These are phyloP conservation scores for Psilopogon haemacephalus DNA, from an alignment of 2,113 vertebrate species.

Conservation along the genomic window DNA sequence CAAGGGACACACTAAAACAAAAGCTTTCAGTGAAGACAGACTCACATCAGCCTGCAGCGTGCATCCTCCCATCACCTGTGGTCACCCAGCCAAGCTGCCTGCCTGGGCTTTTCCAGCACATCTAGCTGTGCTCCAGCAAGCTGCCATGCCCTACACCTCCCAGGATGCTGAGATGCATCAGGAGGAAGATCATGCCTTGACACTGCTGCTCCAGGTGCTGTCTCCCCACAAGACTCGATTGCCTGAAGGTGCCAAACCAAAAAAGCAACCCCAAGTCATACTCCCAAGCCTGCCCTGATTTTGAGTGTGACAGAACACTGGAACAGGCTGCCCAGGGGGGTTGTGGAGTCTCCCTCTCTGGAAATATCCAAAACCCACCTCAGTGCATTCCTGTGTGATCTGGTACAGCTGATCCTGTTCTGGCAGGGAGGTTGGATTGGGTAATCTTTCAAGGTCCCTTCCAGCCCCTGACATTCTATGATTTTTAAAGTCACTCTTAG, in stretches of 20 bases:
- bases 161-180: neutral
- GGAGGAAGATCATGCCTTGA: neutral
- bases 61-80: neutral
- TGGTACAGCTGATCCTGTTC: no score
- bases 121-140: neutral
- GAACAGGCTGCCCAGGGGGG: no score
- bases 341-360: no score
- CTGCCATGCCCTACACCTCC: neutral
- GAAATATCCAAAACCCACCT: no score
- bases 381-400: no score
- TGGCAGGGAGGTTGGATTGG: no score
- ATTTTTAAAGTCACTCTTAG: neutral
- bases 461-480: no score
- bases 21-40: neutral
- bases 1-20: rapidly evolving
- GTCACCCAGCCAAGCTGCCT: neutral
- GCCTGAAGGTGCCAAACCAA: neutral
- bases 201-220: neutral
- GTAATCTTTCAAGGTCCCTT: no score
- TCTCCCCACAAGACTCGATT: neutral
- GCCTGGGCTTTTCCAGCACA: neutral
- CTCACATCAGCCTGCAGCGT: neutral
- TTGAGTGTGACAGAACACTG: no score
- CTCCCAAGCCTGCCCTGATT: neutral
- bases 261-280: neutral